Percentiles rank a stretch among this genome's conserved stretches.
phyloP scores from a whole-genome alignment of 1,140 invertebrate species.

The Wasmannia auropunctata region DNA sequence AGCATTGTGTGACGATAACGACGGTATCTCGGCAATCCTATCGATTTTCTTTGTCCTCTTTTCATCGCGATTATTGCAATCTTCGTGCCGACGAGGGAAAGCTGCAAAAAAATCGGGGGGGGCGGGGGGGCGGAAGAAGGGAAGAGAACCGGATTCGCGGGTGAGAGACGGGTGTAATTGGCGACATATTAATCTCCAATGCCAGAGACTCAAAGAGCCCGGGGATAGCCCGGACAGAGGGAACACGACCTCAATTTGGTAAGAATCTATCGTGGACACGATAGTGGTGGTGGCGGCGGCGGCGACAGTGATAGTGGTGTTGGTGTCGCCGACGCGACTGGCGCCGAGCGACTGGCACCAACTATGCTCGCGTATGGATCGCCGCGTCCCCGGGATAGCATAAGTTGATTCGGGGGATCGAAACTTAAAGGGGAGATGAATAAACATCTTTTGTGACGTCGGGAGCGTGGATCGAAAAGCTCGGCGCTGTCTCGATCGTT shows the following conservation, averaged over 20 bases:
- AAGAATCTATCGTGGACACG: constrained; percentile 41
- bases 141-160: not conserved
- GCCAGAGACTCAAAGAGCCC: not conserved
- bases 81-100: not conserved
- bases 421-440: constrained; percentile 55
- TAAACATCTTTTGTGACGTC: constrained; percentile 46
- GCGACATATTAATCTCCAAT: constrained; percentile 13
- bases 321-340: constrained; percentile 47
- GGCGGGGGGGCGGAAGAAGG: no score
- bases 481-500: not conserved
- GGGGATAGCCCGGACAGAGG: not conserved
- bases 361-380: constrained; percentile 45
- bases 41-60: constrained; percentile 20
- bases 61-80: constrained; percentile 14
- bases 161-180: not conserved
- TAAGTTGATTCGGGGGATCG: constrained; percentile 38
- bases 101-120: no score
- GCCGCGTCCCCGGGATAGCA: constrained; percentile 8
- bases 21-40: not conserved
- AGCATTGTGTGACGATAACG: not conserved
- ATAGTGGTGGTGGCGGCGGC: not conserved
- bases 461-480: not conserved
- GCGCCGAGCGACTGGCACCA: constrained; percentile 54
- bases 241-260: constrained; percentile 46
- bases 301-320: not conserved